Conservation (phyloP, 1,140 invertebrate genomes). For the Rhynchophorus ferrugineus region DNA sequence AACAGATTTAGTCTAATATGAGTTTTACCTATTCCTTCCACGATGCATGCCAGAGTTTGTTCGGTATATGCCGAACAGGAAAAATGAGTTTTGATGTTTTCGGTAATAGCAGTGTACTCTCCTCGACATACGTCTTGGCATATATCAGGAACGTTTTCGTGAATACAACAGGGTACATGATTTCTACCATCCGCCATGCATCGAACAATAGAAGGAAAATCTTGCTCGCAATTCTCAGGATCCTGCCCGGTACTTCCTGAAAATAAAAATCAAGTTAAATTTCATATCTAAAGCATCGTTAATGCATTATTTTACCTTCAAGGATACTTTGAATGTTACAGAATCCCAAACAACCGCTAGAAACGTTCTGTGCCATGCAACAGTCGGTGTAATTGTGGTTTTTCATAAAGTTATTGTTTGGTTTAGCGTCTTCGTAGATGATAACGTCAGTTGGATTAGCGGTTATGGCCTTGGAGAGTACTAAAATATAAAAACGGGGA, state of each 20-base stretch:
- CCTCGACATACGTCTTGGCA: constrained; percentile 80
- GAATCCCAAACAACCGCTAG: constrained; percentile 61
- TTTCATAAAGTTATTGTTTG: constrained; percentile 36
- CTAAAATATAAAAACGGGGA: constrained; percentile 37
- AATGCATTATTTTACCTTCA: constrained; percentile 47
- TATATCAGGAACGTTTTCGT: constrained; percentile 70
- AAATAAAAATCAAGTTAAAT: constrained; percentile 1
- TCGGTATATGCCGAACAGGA: constrained; percentile 76
- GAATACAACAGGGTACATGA: constrained; percentile 74
- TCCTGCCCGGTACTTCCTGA: constrained; percentile 64
- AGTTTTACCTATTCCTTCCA: constrained; percentile 65
- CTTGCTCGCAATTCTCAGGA: constrained; percentile 67
- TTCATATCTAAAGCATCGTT: not conserved
- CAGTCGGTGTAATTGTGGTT: constrained; percentile 71
- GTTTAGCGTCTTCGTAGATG: constrained; percentile 12
- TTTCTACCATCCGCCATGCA: constrained; percentile 72
- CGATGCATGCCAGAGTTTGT: constrained; percentile 70
- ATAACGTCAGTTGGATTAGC: constrained; percentile 40
- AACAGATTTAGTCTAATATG: no score
- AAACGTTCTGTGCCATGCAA: constrained; percentile 61
- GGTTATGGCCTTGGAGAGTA: constrained; percentile 49
- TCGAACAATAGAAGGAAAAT: constrained; percentile 67
- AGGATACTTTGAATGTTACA: constrained; percentile 76
- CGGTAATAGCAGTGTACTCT: constrained; percentile 74
- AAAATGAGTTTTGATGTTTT: constrained; percentile 74